Evolutionary conservation across 2,888 invertebrate species (phyloP).

Genomic region (Drosophila formosana): DNA sequence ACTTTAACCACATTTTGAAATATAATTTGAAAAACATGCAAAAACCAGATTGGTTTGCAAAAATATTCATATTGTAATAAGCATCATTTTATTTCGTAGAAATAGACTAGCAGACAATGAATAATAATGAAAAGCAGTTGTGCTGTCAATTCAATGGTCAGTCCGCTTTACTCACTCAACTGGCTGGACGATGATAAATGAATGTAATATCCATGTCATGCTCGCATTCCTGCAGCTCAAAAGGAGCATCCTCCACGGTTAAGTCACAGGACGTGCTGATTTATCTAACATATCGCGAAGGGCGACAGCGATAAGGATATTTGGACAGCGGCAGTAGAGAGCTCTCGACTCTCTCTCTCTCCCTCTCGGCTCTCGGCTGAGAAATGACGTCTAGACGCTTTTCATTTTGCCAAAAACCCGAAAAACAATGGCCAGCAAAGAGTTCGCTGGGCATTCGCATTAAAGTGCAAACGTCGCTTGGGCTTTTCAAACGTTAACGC

Average conservation of each 20-base stretch:
- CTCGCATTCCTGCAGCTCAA: constrained; percentile 24
- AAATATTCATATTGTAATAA: background rate
- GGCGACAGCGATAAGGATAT: constrained; percentile 37
- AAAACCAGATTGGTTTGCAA: background rate
- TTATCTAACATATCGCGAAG: constrained; percentile 57
- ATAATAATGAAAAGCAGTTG: background rate
- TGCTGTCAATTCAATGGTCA: constrained; percentile 4
- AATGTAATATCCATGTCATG: constrained; percentile 44
- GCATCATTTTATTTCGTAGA: too few relatives aligned
- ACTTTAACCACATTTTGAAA: too few relatives aligned
- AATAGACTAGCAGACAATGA: background rate
- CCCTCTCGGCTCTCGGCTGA: constrained; percentile 44
- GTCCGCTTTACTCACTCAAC: background rate
- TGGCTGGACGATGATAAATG: constrained; percentile 36
- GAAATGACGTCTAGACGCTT: constrained; percentile 72
- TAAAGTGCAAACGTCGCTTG: constrained; percentile 22
- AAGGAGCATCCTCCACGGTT: constrained; percentile 8
- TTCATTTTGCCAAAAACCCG: constrained; percentile 48
- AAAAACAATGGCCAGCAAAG: constrained; percentile 33
- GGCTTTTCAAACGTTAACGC: constrained; percentile 8
- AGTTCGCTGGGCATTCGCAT: constrained; percentile 12
- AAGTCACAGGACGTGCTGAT: constrained; percentile 61
- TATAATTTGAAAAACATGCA: background rate
- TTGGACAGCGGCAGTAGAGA: background rate
- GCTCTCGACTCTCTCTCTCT: background rate